phyloP scores from a whole-genome alignment of 1,140 invertebrate genomes.

The Meloidogyne hapla region DNA sequence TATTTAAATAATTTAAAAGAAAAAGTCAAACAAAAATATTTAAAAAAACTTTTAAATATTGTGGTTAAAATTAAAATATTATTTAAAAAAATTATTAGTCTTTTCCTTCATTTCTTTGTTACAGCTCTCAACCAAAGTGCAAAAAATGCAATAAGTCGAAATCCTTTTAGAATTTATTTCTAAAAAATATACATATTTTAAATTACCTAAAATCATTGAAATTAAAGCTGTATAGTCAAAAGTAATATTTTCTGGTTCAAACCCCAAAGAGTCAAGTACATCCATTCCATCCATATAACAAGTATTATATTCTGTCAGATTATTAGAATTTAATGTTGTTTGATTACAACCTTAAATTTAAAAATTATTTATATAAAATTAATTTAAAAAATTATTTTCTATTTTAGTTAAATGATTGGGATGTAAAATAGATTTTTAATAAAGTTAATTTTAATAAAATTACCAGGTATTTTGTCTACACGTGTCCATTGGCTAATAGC shows the following conservation, averaged over 20 bases:
- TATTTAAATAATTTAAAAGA: too few relatives aligned
- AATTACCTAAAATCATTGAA: conserved; percentile 71
- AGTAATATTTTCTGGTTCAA: conserved; percentile 74
- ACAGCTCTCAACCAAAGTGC: conserved; percentile 67
- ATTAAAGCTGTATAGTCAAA: conserved; percentile 74
- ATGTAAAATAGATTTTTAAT: too few relatives aligned
- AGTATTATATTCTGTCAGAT: not conserved
- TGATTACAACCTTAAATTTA: conserved; percentile 12
- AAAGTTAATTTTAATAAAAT: not conserved
- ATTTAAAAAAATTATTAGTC: not conserved
- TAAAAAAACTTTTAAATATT: not conserved
- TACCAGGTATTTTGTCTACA: conserved; percentile 63
- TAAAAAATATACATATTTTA: not conserved
- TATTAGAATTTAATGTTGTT: not conserved
- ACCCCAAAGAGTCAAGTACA: conserved; percentile 77
- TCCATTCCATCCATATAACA: conserved; percentile 70
- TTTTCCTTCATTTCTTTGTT: conserved; percentile 34
- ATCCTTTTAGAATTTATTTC: conserved; percentile 64
- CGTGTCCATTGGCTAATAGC: conserved; percentile 87
- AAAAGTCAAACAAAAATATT: too few relatives aligned
- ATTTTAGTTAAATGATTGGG: too few relatives aligned
- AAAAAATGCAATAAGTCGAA: conserved; percentile 76
- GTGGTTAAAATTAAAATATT: not conserved
- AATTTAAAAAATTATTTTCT: too few relatives aligned
- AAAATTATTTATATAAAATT: conserved; percentile 13